A percentile compares a stretch with the other conserved stretches of the same genome.
phyloP scores from a whole-genome alignment of 2,113 vertebrate species.

The Python bivittatus region DNA sequence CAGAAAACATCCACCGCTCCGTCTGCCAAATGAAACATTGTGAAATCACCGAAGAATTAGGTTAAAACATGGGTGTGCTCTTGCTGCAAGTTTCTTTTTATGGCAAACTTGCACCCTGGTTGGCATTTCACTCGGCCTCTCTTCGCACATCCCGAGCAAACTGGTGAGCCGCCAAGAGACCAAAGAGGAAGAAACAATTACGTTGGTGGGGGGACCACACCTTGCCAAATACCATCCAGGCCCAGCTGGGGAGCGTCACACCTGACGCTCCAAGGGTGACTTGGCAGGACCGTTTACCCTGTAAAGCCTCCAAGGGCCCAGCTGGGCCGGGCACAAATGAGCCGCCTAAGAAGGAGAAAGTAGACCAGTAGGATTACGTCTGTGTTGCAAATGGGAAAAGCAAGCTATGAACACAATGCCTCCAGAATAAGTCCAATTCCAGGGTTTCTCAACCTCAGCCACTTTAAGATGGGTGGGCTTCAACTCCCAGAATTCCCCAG shows the following conservation, averaged over 20 bases:
- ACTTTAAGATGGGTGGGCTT: too few species aligned
- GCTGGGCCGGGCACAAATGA: neutral
- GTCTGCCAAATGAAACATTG: neutral
- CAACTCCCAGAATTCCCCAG: too few species aligned
- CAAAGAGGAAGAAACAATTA: slow-evolving; percentile 38
- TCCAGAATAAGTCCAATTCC: neutral
- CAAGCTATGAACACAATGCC: neutral
- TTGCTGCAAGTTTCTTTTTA: neutral
- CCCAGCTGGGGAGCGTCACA: neutral
- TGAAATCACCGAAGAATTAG: neutral
- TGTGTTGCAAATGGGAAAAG: neutral
- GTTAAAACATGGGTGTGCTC: too few species aligned
- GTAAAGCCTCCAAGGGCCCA: neutral
- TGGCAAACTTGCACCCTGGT: neutral
- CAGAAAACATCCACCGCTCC: neutral
- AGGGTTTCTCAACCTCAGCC: too few species aligned
- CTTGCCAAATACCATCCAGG: neutral
- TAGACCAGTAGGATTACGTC: neutral
- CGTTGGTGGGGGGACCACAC: neutral
- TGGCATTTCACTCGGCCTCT: neutral
- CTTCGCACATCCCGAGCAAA: neutral
- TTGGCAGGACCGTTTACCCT: neutral
- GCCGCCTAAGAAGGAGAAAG: neutral
- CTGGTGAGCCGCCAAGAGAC: neutral
- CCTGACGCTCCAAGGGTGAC: neutral